Evolutionary conservation across 2,888 invertebrate genomes (phyloP).

Genomic region (Acrobasis suavella): DNA sequence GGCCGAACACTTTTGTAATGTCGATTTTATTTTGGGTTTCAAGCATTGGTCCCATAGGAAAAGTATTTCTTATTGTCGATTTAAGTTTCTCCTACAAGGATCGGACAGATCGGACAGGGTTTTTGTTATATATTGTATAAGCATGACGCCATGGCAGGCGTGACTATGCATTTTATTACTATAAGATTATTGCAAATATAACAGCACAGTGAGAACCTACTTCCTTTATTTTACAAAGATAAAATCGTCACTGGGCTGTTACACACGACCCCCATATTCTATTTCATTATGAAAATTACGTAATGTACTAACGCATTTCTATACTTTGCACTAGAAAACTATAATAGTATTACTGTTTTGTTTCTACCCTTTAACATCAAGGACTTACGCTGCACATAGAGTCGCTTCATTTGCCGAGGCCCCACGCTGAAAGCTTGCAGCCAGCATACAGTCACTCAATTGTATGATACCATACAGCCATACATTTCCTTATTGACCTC

Average conservation of each 20-base stretch:
- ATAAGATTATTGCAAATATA: too few species aligned
- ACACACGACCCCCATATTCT: background rate
- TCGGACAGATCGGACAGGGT: too few species aligned
- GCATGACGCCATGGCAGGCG: too few species aligned
- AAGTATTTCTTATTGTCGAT: too few species aligned
- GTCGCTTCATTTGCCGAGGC: constrained; percentile 17
- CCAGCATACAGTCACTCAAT: constrained; percentile 5
- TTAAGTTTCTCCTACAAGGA: too few species aligned
- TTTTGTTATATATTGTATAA: too few species aligned
- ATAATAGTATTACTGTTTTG: constrained; percentile 35
- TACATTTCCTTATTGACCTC: background rate
- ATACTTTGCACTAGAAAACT: background rate
- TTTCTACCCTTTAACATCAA: constrained; percentile 35
- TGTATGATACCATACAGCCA: constrained; percentile 2
- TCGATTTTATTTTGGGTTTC: too few species aligned
- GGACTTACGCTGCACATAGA: constrained; percentile 14
- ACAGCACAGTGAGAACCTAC: too few species aligned
- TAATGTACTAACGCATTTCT: background rate
- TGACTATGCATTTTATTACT: too few species aligned
- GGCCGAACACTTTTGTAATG: too few species aligned
- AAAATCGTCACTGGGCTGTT: background rate
- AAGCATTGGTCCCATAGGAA: too few species aligned
- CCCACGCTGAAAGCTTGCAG: constrained; percentile 12
- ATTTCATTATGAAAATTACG: background rate
- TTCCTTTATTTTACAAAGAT: too few species aligned